Base-by-base conservation (phyloP, 2,113 vertebrate genomes). In the Grantiella picta region DNA sequence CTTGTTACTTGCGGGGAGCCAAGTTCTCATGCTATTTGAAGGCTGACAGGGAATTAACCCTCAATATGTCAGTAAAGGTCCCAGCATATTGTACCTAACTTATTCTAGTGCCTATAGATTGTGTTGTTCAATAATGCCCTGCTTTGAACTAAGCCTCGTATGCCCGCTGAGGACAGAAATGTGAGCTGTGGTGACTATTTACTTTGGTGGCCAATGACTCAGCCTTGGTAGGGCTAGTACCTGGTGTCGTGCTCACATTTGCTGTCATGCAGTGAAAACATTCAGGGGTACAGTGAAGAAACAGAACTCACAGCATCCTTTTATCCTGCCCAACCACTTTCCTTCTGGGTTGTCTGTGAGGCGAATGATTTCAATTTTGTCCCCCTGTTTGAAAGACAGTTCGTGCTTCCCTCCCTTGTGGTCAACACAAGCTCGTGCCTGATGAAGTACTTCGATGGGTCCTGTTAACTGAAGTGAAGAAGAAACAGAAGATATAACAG, bases 331-430 rank as follows among this genome's bases (percentile, higher is more conserved):
- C 90, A 99, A 76, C 99, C 99, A 99, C 70, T 98, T 99, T 21
- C 99, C 99, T 96, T 99, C 99, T 5, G 99, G 99, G 78, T 99
- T 99, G 82, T 99, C 98, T 18, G 98, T 98, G 63, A 99, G 97
- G 18, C 99, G 98, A 52, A 99, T 98, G 25, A 99, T 99, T 96
- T 99, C 99, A 59, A 99, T 97, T 12, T 95, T 66, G 8, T 99
- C 99, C 40, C 99, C 99, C 77, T 98, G 98, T 94, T 98, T 99
- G 95, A 99, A 75, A 64, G 90, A 96, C 42, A 99, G 97, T 24
- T 99, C 99, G 28, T 97, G 98, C 97, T 98, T 99, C 24, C 97
- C 97, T 59, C 99, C 98, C 95, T 95, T 98, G 96, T 97, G 96
- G 90, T 99, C 99, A 61, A 93, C 78, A 47, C 97, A 68, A 38